phyloP scores from a whole-genome alignment of 1,140 invertebrate genomes.

The Cydia pomonella region DNA sequence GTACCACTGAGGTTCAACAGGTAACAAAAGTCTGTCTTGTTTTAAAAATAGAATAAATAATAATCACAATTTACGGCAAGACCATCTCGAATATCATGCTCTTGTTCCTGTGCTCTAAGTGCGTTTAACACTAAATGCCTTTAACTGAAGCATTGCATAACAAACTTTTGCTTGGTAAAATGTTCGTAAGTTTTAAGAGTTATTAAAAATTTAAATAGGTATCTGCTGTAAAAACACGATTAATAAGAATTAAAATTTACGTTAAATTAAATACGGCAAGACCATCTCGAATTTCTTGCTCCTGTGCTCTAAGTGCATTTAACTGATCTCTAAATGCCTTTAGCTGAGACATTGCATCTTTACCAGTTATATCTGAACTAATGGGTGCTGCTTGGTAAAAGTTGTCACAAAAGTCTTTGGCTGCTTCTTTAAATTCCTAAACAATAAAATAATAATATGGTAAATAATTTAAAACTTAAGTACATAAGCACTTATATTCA shows the following conservation, averaged over 20 bases:
- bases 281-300: slow-evolving; percentile 84
- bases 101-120: no score
- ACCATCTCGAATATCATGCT: no score
- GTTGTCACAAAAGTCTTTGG: slow-evolving; percentile 82
- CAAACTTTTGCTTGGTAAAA: no score
- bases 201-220: no score
- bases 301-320: slow-evolving; percentile 83
- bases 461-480: neutral
- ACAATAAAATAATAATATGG: neutral
- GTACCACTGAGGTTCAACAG: no score
- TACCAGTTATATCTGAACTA: slow-evolving; percentile 81
- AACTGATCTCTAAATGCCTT: slow-evolving; percentile 82
- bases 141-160: no score
- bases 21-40: no score
- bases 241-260: slow-evolving; percentile 47
- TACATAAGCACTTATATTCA: neutral
- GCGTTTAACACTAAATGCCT: no score
- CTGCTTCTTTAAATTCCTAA: slow-evolving; percentile 83
- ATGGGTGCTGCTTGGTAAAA: slow-evolving; percentile 85
- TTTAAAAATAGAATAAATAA: no score
- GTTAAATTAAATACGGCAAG: slow-evolving; percentile 86
- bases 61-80: no score
- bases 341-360: slow-evolving; percentile 85
- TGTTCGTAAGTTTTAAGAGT: no score
- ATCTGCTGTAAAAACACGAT: neutral